Percentiles rank a stretch among this genome's conserved stretches.
phyloP scores from a whole-genome alignment of 2,888 invertebrate genomes.

The Chaetogeoica ovagalla region DNA sequence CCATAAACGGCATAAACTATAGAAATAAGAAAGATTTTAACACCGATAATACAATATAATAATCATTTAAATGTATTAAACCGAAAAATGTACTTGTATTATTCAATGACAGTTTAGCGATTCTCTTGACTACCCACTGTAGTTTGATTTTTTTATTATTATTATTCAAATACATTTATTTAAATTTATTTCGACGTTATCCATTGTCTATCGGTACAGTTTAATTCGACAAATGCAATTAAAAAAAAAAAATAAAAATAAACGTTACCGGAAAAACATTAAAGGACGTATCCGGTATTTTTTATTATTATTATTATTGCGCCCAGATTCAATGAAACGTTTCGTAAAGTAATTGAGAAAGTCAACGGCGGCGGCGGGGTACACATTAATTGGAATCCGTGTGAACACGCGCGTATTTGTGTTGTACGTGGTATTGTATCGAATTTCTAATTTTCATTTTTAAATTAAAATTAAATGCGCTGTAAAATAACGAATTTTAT shows the following conservation, averaged over 20 bases:
- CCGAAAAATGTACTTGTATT: too few species aligned
- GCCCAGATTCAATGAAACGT: slow-evolving; percentile 4
- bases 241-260: neutral
- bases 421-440: neutral
- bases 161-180: neutral
- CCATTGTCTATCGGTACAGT: neutral
- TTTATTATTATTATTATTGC: neutral
- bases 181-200: too few species aligned
- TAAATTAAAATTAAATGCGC: neutral
- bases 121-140: too few species aligned
- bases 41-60: too few species aligned
- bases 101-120: too few species aligned
- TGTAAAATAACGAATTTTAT: neutral
- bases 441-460: slow-evolving; percentile 6
- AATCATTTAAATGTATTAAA: too few species aligned
- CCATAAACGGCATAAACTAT: too few species aligned
- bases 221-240: neutral
- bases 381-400: neutral
- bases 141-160: neutral
- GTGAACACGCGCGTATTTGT: too few species aligned
- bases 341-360: slow-evolving; percentile 1
- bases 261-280: slow-evolving; percentile 7
- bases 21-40: too few species aligned
- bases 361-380: neutral
- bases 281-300: neutral